A percentile compares a stretch with the other conserved stretches of the same genome.
Conservation (phyloP, 2,113 vertebrate species). For the Mastomys natalensis region DNA sequence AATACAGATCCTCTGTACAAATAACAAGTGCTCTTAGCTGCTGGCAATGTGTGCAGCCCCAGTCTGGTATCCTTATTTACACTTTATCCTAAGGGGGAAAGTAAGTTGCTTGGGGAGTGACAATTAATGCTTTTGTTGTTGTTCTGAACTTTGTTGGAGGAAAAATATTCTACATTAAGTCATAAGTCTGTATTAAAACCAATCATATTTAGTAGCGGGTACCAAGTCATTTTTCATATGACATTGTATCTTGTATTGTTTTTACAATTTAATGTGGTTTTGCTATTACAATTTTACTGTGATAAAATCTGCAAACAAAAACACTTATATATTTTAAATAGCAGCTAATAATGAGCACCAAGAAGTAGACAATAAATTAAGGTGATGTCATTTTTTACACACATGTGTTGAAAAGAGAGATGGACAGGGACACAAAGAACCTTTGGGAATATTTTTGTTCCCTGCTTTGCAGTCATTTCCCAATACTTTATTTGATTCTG, state of each 20-base stretch:
- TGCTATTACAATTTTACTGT: not conserved
- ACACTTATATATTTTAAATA: constrained; percentile 27
- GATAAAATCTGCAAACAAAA: not conserved
- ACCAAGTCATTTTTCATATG: not conserved
- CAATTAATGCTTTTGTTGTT: not conserved
- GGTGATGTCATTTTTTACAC: not conserved
- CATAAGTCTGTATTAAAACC: not conserved
- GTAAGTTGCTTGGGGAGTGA: not conserved
- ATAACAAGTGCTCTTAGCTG: not conserved
- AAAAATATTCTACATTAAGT: not conserved
- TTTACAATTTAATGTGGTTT: not conserved
- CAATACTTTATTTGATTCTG: not conserved
- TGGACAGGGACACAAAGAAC: not conserved
- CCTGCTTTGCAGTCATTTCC: not conserved
- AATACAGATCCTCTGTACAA: not conserved
- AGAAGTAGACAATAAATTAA: not conserved
- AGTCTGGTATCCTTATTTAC: not conserved
- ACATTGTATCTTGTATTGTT: not conserved
- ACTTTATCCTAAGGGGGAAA: constrained; percentile 10
- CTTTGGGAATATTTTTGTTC: not conserved
- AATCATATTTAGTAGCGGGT: not conserved
- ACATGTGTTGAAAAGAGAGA: not conserved
- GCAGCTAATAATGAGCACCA: not conserved
- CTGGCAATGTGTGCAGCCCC: not conserved
- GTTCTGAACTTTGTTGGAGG: not conserved